These are phyloP conservation scores for Trachemys scripta DNA, from an alignment of 2,113 vertebrate species.

Conservation along the genomic window DNA sequence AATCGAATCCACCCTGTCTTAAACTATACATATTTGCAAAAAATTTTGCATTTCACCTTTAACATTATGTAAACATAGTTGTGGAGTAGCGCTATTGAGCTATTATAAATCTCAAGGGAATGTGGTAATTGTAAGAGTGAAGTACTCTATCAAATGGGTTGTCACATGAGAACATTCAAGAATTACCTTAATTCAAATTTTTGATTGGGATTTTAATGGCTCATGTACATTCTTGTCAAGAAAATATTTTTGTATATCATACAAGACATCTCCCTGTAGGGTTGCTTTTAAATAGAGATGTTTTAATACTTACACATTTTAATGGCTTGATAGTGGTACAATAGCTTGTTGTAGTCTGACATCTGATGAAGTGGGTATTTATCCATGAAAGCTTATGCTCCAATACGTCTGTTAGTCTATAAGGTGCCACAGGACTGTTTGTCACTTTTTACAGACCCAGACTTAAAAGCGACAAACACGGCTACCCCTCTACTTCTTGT, in stretches of 20 bases:
- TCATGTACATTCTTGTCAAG: neutral
- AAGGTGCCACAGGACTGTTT: no score
- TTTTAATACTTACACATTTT: neutral
- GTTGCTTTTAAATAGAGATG: neutral
- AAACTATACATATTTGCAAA: neutral
- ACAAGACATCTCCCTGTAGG: neutral
- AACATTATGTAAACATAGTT: neutral
- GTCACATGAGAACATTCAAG: neutral
- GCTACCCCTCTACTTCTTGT: neutral
- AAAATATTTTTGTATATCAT: neutral
- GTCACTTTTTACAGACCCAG: no score
- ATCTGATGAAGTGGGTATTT: no score
- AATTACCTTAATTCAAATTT: neutral
- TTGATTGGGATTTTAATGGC: neutral
- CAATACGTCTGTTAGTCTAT: no score
- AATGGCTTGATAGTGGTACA: neutral
- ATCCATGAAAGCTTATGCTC: no score
- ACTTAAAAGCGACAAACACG: no score
- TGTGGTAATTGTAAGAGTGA: no score
- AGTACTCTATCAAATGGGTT: neutral
- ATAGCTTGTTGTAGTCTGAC: neutral
- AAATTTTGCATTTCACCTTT: neutral
- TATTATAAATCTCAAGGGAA: neutral
- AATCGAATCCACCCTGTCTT: neutral
- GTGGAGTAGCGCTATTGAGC: neutral